Evolutionary conservation across 2,888 invertebrate species (phyloP).

Genomic region (Limnephilus marmoratus): DNA sequence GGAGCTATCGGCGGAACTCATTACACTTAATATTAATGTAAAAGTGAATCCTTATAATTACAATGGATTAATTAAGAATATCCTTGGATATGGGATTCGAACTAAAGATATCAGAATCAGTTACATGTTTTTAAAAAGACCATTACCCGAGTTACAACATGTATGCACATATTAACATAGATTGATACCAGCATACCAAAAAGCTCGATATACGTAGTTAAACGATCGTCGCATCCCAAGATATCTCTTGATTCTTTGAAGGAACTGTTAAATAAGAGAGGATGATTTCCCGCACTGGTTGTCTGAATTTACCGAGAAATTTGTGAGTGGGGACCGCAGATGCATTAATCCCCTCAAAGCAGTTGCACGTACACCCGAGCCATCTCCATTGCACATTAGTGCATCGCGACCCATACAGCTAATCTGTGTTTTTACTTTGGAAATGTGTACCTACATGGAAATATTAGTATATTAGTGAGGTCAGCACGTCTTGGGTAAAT

Average conservation of each 20-base stretch:
- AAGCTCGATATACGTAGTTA: not conserved
- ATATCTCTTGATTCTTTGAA: not conserved
- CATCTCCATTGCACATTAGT: not conserved
- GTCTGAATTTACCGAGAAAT: slow-evolving; percentile 3
- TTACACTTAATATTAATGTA: too few relatives aligned
- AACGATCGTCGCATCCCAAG: not conserved
- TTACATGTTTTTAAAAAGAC: not conserved
- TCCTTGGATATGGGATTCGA: too few relatives aligned
- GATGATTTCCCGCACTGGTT: slow-evolving; percentile 2
- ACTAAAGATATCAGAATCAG: too few relatives aligned
- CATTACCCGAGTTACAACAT: not conserved
- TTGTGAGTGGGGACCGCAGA: not conserved
- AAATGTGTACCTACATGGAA: not conserved
- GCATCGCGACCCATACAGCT: not conserved
- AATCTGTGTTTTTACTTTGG: not conserved
- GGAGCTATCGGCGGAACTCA: too few relatives aligned
- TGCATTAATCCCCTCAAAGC: not conserved
- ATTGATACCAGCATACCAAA: not conserved
- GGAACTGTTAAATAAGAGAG: not conserved
- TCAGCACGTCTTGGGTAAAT: not conserved
- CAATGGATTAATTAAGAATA: too few relatives aligned
- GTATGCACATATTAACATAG: not conserved
- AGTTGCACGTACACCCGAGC: not conserved
- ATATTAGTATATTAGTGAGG: not conserved
- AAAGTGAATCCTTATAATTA: too few relatives aligned